A percentile compares a stretch with the other conserved stretches of the same genome.
phyloP scores from a whole-genome alignment of 1,140 invertebrate genomes.

The Philopotamus ludificatus region DNA sequence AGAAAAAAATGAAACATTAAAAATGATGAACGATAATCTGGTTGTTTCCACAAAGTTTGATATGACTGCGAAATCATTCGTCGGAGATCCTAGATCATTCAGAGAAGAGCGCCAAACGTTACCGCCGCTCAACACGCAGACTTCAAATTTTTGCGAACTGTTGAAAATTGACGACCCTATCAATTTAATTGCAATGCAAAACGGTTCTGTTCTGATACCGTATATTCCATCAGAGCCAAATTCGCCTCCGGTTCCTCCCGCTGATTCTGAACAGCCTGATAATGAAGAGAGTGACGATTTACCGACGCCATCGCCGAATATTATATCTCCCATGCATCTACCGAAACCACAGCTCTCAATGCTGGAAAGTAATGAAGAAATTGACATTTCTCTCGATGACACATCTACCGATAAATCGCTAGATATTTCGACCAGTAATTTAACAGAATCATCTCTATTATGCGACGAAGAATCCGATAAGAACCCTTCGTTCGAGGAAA shows the following conservation, averaged over 20 bases:
- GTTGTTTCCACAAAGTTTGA: constrained; percentile 74
- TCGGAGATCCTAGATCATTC: constrained; percentile 45
- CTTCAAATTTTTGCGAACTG: constrained; percentile 75
- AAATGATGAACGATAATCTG: constrained; percentile 68
- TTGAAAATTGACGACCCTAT: constrained; percentile 78
- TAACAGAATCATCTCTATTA: background rate
- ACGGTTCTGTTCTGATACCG: constrained; percentile 42
- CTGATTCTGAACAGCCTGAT: background rate
- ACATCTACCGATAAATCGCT: constrained; percentile 40
- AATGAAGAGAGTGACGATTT: constrained; percentile 3
- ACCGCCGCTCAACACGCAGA: constrained; percentile 77
- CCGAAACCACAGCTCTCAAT: too few relatives aligned
- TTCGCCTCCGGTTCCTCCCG: background rate
- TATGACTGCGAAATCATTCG: constrained; percentile 66
- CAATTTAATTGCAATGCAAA: constrained; percentile 52
- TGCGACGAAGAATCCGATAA: too few relatives aligned
- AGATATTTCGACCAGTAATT: background rate
- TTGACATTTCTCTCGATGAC: too few relatives aligned
- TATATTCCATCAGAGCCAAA: background rate
- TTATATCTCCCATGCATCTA: constrained; percentile 42
- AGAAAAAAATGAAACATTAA: constrained; percentile 67
- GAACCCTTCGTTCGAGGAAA: constrained; percentile 3
- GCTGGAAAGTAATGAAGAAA: too few relatives aligned
- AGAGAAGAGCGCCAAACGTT: constrained; percentile 46
- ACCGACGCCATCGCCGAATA: too few relatives aligned